Conservation (phyloP, 2,113 vertebrate genomes). For the Eublepharis macularius region DNA sequence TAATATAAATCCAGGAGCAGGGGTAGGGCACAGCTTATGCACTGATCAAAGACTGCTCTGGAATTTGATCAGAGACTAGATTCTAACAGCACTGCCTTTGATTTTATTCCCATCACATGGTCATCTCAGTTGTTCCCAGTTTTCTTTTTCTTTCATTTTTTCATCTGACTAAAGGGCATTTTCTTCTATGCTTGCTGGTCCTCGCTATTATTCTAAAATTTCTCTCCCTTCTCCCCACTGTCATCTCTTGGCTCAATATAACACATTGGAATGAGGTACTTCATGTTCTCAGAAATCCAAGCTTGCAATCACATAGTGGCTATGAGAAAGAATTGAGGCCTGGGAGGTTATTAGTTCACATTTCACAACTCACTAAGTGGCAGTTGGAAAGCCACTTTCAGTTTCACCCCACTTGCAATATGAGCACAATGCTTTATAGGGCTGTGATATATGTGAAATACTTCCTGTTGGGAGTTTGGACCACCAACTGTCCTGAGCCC, state of each 20-base stretch:
- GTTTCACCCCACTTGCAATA: too few species aligned
- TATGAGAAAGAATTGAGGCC: too few species aligned
- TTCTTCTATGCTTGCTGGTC: neutral
- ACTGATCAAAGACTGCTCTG: neutral
- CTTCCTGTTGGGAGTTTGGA: too few species aligned
- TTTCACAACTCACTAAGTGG: too few species aligned
- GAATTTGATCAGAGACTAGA: conserved; percentile 2
- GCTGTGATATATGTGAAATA: too few species aligned
- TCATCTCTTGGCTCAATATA: neutral
- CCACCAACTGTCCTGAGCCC: too few species aligned
- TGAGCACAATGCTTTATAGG: too few species aligned
- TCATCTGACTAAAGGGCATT: neutral
- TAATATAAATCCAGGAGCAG: neutral
- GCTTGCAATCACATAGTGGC: neutral
- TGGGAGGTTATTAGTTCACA: too few species aligned
- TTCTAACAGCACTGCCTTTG: neutral
- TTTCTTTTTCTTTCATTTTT: neutral
- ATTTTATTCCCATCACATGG: neutral
- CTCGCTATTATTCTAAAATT: neutral
- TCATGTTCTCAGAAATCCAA: neutral
- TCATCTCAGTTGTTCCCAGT: neutral
- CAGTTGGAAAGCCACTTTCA: too few species aligned
- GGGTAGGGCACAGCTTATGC: neutral
- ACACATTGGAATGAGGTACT: neutral
- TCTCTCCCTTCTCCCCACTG: neutral